Percentiles rank a stretch among this genome's conserved stretches.
phyloP scores from a whole-genome alignment of 2,113 vertebrate species.

The Phodopus roborovskii region DNA sequence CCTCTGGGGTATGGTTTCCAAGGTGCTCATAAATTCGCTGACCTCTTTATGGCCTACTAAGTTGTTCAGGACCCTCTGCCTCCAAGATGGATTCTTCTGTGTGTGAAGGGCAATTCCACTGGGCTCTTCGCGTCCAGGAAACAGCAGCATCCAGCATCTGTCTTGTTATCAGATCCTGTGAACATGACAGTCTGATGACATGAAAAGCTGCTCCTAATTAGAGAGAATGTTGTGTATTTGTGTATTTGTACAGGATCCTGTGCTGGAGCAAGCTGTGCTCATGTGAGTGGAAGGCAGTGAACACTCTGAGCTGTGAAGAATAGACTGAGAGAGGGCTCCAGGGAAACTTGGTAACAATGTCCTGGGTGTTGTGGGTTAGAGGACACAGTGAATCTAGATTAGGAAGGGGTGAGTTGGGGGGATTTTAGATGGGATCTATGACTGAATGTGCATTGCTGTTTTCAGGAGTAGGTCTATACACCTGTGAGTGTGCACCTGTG shows the following conservation, averaged over 20 bases:
- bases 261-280: not conserved
- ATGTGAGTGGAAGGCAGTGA: not conserved
- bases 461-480: too few relatives aligned
- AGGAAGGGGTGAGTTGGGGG: not conserved
- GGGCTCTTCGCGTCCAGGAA: not conserved
- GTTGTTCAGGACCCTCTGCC: not conserved
- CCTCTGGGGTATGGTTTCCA: too few relatives aligned
- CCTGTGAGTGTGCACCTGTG: rapidly evolving
- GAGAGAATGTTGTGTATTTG: not conserved
- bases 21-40: rapidly evolving
- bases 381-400: not conserved
- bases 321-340: rapidly evolving
- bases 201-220: not conserved
- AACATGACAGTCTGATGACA: not conserved
- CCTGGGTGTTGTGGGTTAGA: too few relatives aligned
- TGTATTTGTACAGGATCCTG: rapidly evolving
- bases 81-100: not conserved
- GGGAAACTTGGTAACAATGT: not conserved
- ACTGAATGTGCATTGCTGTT: too few relatives aligned
- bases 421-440: too few relatives aligned
- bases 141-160: not conserved
- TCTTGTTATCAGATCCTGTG: not conserved
- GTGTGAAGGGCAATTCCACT: rapidly evolving
- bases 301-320: not conserved
- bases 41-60: not conserved